Evolutionary conservation across 2,113 vertebrate genomes (phyloP), one percentile per base, ranked within the genome.

Genomic region (Calcarius ornatus): DNA sequence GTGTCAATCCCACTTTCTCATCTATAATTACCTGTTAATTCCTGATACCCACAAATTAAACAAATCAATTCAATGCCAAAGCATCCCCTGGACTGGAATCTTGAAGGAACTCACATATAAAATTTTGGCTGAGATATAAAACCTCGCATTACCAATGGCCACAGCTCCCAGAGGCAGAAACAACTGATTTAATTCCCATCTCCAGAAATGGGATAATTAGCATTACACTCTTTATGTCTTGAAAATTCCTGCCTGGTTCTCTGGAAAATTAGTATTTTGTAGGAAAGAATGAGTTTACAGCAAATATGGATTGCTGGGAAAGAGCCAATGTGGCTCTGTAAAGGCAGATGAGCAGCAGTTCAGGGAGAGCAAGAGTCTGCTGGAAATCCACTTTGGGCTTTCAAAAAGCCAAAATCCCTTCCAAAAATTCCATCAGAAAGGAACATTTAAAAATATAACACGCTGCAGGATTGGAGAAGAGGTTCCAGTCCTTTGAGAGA

Each of bases 311-410:
- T 12, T 40, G 1, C 2, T 60, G 20, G 48, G 35, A n/a, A 83
- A 59, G 33, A 50, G 12, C 5, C 53, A 48, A 0, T 1, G 2
- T 22, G 47, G 5, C 3, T 76, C 48, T 43, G 8, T 15, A n/a
- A 69, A 69, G 8, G 13, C 9, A 69, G 59, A 40, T 9, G 33
- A 75, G 8, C 19, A 53, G 51, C 31, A 40, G 25, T 14, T 35
- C 12, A 37, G 24, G 17, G 30, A 83, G 12, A 17, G 23, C 12
- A 56, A 31, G 3, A 48, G 5, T 12, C 33, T 35, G 50, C 28
- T 76, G 38, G 13, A 88, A 87, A 88, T n/a, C 6, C 47, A 40
- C 23, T 27, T 9, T 73, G 10, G 20, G 31, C 9, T 45, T 79
- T 24, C 20, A 50, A 82, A 85, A 82, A 50, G 0, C 27, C 17